Conservation (phyloP, 2,888 invertebrate genomes). For the Strigamia transsilvanica region DNA sequence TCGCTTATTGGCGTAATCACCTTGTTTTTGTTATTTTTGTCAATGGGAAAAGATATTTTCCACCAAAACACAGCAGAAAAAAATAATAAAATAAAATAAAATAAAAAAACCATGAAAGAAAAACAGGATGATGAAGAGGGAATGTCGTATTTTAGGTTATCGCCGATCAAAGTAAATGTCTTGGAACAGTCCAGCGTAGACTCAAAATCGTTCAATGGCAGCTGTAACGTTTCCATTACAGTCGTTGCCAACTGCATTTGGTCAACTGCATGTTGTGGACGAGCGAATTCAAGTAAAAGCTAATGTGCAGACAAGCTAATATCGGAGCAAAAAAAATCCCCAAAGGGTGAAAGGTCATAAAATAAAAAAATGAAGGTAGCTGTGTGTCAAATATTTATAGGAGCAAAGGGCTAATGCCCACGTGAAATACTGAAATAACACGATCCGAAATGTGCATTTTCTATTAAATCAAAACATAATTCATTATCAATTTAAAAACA, state of each 20-base stretch:
- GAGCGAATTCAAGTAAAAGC: conserved; percentile 26
- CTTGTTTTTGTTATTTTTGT: too few relatives aligned
- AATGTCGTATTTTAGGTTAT: conserved; percentile 30
- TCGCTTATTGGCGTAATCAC: too few relatives aligned
- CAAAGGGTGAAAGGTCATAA: neutral
- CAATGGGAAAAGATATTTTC: neutral
- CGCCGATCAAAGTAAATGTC: conserved; percentile 30
- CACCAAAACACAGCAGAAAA: neutral
- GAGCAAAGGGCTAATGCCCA: neutral
- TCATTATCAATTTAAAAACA: conserved; percentile 19
- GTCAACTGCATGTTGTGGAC: conserved; percentile 30
- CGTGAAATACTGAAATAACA: neutral
- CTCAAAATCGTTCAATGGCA: conserved; percentile 21
- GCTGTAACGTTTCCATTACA: conserved; percentile 30
- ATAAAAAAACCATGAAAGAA: neutral
- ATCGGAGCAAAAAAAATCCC: neutral
- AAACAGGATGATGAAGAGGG: conserved; percentile 10
- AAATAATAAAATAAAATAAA: neutral
- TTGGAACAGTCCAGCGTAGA: conserved; percentile 10
- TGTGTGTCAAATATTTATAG: conserved; percentile 1
- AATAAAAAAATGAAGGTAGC: conserved; percentile 11
- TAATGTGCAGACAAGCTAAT: conserved; percentile 30
- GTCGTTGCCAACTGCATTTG: conserved; percentile 30
- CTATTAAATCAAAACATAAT: neutral
- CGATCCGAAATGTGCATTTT: neutral